Evolutionary conservation across 2,888 invertebrate species (phyloP), one percentile per base, ranked within the genome.

Genomic region (Nebria salina): DNA sequence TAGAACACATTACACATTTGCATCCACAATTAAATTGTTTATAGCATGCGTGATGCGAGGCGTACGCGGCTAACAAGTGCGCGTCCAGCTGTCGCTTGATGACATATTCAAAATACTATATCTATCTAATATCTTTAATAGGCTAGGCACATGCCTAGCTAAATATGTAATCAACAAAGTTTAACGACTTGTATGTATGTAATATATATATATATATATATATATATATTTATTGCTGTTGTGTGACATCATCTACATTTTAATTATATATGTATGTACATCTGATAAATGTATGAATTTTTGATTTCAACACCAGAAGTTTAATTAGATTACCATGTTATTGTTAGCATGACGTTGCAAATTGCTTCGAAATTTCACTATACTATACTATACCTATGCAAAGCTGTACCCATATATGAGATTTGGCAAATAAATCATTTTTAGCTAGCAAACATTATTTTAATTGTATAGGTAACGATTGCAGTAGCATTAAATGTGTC

Each of bases 11-110:
- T 11, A 68, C 68, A 68, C 26, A 68, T 68, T 68, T 68, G 68
- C 68, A 68, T 68, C 68, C 2, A 34, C 34, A 68, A 68, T 68
- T 68, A 68, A 13, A 25, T 68, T 68, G 68, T 68, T 20, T 68
- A 26, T 68, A 9, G 20, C 7, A 13, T 68, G 68, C 26, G 66
- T 66, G 66, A 11, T 9, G 15, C 15, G 5, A 20, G 20, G 20
- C 20, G 20, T 68, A 54, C 54, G 54, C 26, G 7, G 68, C 13
- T 68, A 68, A 65, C 65, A 65, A 65, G 15, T 65, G 65, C 65
- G 13, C 13, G n/a, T 65, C 13, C 68, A 68, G 13, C 68, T 68
- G 68, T 13, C 68, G 13, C 26, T 68, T 68, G 26, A 26, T 54
- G 54, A 7, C 54, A 54, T 13, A 54, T 54, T 54, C 54, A 54